Base-by-base conservation (phyloP, 2,797 vertebrate species). In the Crypturellus tataupa region DNA sequence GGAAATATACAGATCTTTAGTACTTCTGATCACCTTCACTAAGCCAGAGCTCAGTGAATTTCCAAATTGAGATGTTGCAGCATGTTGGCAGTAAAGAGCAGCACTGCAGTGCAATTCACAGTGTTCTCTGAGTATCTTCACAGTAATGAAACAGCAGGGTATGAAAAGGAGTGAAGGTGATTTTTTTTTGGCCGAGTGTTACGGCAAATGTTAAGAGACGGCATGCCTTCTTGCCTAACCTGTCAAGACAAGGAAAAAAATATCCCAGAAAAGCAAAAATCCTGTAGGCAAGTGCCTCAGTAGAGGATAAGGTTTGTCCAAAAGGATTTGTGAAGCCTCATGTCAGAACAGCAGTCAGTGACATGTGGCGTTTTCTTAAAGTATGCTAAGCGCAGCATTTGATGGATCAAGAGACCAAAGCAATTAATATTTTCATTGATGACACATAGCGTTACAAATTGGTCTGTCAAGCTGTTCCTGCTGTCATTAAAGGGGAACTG, bases 11-110 rank as follows among this genome's bases (percentile, higher is more conserved):
- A 27, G 63, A 53, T 80, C 56, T 64, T 56, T 87, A 90, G 67
- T 68, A 72, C 13, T 42, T 96, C 84, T 88, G 59, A 67, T 90
- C 71, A 77, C 75, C 56, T 92, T 89, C 56, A 14, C 75, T 89
- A 29, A 82, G 73, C 16, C 42, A 60, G 68, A 89, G 64, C 75
- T 92, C 81, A 71, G 91, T 87, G 76, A 91, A 91, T 96, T 95
- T 93, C 84, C 91, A 94, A 85, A 93, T 82, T 82, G 89, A 94
- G 91, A 80, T 68, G 72, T 89, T 96, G 92, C 87, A 12, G 40
- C 53, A 53, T 60, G 60, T 77, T 90, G 92, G 92, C 94, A 90
- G 76, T 63, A 72, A 73, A 90, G 75, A 96, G 75, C 84, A 90
- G 78, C 78, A 85, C 86, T 85, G 94, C 94, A 78, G 71, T 80